Evolutionary conservation across 1,140 invertebrate species (phyloP), one percentile per base, ranked within the genome.

Genomic region (Metopolophium dirhodum): DNA sequence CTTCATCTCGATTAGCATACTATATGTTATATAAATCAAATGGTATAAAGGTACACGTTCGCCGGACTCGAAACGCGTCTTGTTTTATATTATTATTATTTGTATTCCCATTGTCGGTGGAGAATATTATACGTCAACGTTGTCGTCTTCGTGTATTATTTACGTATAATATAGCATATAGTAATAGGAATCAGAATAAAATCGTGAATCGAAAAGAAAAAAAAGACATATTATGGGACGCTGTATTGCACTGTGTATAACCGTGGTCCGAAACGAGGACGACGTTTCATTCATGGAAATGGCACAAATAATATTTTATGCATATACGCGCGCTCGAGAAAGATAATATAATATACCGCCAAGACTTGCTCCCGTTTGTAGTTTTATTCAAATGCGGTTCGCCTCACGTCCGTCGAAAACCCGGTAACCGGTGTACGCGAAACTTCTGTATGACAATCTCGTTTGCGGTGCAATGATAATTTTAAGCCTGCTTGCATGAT

Each of bases 111-210:
- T 77, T n/a, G 61, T 77, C 30, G 30, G 14, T n/a, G 61, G 61
- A 77, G n/a, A 77, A 77, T n/a, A 77, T 77, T 77, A 77, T 77
- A n/a, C 61, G 14, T 77, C n/a, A 77, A 77, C 61, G 61, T 77
- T n/a, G 61, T 77, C 30, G 30, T 26, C 26, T 23, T 68, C 61
- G 30, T 77, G 30, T n/a, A 77, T 77, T 77, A 77, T n/a, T 77
- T 77, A n/a, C 30, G n/a, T 77, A n/a, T 18, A 2, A n/a, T 18
- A 2, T 77, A 77, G 61, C 11, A 77, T 77, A 23, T n/a, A 18
- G 61, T 77, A 35, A 77, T 77, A 77, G 30, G 30, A 35, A 18
- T 77, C 61, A n/a, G 61, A 77, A 77, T 77, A 77, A n/a, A 77
- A 77, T n/a, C 61, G n/a, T 77, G 30, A n/a, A 77, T 77, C n/a